phyloP scores from a whole-genome alignment of 2,888 invertebrate genomes.

The Pristionchus entomophagus region DNA sequence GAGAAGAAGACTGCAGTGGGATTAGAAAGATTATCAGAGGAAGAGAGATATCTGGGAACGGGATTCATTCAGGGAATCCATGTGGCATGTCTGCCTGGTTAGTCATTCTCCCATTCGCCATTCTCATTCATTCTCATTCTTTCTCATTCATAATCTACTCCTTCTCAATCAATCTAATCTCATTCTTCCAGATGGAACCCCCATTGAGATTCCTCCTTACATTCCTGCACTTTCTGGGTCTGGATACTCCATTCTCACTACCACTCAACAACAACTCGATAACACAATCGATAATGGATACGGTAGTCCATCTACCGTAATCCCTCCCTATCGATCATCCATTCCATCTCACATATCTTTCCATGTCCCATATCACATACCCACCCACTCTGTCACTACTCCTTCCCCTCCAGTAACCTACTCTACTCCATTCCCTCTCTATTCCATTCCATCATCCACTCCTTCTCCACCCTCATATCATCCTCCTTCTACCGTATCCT shows the following conservation, averaged over 20 bases:
- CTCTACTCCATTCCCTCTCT: background rate
- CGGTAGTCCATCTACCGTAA: conserved; percentile 17
- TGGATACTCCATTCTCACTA: conserved; percentile 21
- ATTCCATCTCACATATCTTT: background rate
- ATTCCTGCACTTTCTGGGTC: conserved; percentile 34
- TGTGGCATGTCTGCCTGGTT: conserved; percentile 40
- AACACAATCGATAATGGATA: conserved; percentile 24
- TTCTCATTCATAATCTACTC: no score
- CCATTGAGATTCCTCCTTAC: conserved; percentile 23
- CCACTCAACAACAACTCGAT: background rate
- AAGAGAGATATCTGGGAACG: conserved; percentile 28
- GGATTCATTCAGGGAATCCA: conserved; percentile 39
- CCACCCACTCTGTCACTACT: background rate
- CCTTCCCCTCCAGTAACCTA: background rate
- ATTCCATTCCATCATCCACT: background rate
- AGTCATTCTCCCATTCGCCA: background rate
- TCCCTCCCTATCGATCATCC: background rate
- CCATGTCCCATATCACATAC: background rate
- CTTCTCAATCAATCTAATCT: no score
- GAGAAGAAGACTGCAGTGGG: conserved; percentile 44
- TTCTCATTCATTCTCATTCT: background rate
- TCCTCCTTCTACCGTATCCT: background rate
- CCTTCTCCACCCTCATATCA: background rate
- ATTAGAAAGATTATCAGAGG: conserved; percentile 40
- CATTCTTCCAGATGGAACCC: conserved; percentile 45